Evolutionary conservation across 2,888 invertebrate genomes (phyloP).

Genomic region (Caenorhabditis sp.): DNA sequence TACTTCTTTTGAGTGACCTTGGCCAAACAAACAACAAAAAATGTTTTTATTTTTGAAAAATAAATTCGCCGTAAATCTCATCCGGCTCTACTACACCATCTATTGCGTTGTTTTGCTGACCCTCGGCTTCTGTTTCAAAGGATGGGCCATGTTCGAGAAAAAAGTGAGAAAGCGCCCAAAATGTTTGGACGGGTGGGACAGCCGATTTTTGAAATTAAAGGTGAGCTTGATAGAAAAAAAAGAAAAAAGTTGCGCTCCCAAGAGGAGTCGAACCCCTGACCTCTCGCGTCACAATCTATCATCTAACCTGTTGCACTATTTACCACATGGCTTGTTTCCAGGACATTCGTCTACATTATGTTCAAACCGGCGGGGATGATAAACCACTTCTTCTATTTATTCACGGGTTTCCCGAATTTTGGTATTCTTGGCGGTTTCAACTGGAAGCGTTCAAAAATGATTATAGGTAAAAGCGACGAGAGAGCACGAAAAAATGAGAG

Average conservation of each 20-base stretch:
- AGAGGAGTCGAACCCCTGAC: neutral
- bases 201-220: slow-evolving; percentile 33
- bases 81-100: neutral
- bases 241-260: neutral
- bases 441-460: slow-evolving; percentile 75
- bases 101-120: neutral
- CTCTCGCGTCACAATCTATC: too few relatives aligned
- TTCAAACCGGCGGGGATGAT: slow-evolving; percentile 44
- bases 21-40: neutral
- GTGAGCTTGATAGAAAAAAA: slow-evolving; percentile 9
- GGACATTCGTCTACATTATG: slow-evolving; percentile 47
- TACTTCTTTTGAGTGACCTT: neutral
- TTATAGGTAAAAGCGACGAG: slow-evolving; percentile 61
- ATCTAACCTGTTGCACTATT: too few relatives aligned
- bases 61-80: neutral
- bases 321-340: too few relatives aligned
- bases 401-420: slow-evolving; percentile 82
- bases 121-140: slow-evolving; percentile 13
- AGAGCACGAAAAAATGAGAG: too few relatives aligned
- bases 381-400: slow-evolving; percentile 80
- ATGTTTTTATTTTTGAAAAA: slow-evolving; percentile 10
- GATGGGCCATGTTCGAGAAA: slow-evolving; percentile 20
- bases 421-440: slow-evolving; percentile 82
- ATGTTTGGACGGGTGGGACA: slow-evolving; percentile 46
- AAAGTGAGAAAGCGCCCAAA: slow-evolving; percentile 28